Percentiles rank a stretch among this genome's conserved stretches.
phyloP scores from a whole-genome alignment of 1,140 invertebrate genomes.

The Hylyphantes graminicola region DNA sequence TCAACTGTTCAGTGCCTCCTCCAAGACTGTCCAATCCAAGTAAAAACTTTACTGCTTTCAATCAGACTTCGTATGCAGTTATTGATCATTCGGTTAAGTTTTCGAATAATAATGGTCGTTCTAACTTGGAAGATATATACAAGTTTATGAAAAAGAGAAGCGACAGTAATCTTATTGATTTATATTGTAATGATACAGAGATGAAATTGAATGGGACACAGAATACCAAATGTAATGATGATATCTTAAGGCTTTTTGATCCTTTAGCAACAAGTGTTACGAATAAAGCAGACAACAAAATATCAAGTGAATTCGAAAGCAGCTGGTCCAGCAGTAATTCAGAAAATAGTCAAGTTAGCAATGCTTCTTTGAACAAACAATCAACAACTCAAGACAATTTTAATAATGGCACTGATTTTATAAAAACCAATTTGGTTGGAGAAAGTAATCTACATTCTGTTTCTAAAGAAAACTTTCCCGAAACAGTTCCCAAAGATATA shows the following conservation, averaged over 20 bases:
- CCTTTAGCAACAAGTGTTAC: constrained; percentile 38
- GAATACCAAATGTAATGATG: constrained; percentile 40
- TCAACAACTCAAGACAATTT: no score
- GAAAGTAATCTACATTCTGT: neutral
- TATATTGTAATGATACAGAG: constrained; percentile 57
- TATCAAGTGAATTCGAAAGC: neutral
- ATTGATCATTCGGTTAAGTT: constrained; percentile 29
- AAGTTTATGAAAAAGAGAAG: constrained; percentile 61
- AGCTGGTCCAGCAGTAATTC: neutral
- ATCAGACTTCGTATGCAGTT: constrained; percentile 21
- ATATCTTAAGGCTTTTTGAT: constrained; percentile 62
- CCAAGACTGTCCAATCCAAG: constrained; percentile 39
- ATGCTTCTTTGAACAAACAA: neutral
- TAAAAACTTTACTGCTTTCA: constrained; percentile 9
- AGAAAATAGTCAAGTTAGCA: neutral
- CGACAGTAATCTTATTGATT: constrained; percentile 62
- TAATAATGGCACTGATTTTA: no score
- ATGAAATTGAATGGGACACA: neutral
- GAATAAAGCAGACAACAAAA: neutral
- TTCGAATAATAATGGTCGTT: constrained; percentile 27
- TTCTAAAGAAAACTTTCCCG: neutral
- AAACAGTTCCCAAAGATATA: constrained; percentile 45
- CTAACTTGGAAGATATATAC: constrained; percentile 56
- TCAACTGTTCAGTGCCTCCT: neutral
- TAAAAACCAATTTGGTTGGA: neutral